These are phyloP conservation scores for Apamea epomidion DNA, from an alignment of 2,888 invertebrate genomes.

Conservation along the genomic window DNA sequence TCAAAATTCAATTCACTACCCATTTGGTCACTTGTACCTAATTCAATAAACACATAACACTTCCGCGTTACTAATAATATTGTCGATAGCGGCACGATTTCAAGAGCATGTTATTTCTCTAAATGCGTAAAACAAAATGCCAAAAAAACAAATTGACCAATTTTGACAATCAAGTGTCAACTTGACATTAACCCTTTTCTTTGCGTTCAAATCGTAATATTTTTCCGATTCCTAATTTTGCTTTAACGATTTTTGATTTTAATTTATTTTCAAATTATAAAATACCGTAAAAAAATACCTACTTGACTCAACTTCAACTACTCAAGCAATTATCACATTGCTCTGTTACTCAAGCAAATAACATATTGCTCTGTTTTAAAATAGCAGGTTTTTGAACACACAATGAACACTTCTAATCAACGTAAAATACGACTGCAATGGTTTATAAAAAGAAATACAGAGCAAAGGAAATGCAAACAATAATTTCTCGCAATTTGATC, in stretches of 20 bases:
- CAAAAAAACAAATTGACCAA: slow-evolving; percentile 53
- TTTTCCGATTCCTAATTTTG: background rate
- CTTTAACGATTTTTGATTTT: background rate
- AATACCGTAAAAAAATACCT: background rate
- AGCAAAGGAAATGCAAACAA: background rate
- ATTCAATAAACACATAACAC: slow-evolving; percentile 85
- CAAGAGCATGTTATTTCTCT: slow-evolving; percentile 58
- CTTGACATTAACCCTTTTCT: slow-evolving; percentile 9
- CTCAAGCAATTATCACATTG: too few species aligned
- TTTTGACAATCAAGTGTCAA: slow-evolving; percentile 31
- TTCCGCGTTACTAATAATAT: slow-evolving; percentile 54
- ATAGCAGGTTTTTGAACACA: background rate
- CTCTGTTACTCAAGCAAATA: background rate
- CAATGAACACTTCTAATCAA: background rate
- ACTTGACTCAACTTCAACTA: background rate
- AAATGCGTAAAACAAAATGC: slow-evolving; percentile 66
- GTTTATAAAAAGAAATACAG: background rate
- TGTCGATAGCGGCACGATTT: slow-evolving; percentile 49
- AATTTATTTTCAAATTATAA: too few species aligned
- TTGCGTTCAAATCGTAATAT: slow-evolving; percentile 27
- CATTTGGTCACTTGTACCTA: slow-evolving; percentile 84
- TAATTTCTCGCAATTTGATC: background rate
- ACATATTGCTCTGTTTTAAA: background rate
- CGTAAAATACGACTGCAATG: background rate
- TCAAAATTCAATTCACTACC: slow-evolving; percentile 85